Evolutionary conservation across 1,140 invertebrate genomes (phyloP).

Genomic region (Lutraria rhynchaena): DNA sequence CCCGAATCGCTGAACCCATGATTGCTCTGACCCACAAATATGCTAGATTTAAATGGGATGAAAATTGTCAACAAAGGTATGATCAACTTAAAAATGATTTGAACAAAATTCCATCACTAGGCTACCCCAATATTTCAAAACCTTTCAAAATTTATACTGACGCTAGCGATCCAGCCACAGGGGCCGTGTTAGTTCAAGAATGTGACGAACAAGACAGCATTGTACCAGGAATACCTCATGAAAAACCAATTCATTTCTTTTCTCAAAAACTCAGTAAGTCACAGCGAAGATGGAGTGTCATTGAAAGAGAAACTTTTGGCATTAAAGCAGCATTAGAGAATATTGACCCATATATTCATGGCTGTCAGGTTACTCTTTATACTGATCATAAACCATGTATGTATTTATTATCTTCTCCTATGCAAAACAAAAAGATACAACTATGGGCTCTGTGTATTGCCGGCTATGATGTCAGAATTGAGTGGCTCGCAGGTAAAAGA

Average conservation of each 20-base stretch:
- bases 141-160: conserved; percentile 25
- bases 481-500: neutral
- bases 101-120: conserved; percentile 55
- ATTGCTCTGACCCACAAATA: conserved; percentile 80
- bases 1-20: conserved; percentile 77
- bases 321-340: conserved; percentile 15
- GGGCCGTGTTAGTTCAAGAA: conserved; percentile 45
- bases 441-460: neutral
- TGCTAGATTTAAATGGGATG: conserved; percentile 67
- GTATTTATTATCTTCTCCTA: neutral
- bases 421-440: conserved; percentile 31
- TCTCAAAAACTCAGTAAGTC: conserved; percentile 58
- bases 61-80: conserved; percentile 64
- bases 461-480: conserved; percentile 21
- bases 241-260: conserved; percentile 54
- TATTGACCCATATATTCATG: conserved; percentile 10
- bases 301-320: conserved; percentile 14
- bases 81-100: conserved; percentile 64
- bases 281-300: neutral
- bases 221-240: conserved; percentile 3
- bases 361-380: neutral
- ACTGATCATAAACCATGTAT: conserved; percentile 12
- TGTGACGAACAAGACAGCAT: conserved; percentile 6
- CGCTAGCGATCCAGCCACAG: neutral
- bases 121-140: conserved; percentile 10